Base-by-base conservation (phyloP, 2,113 vertebrate genomes). In the Chaetodon auriga region DNA sequence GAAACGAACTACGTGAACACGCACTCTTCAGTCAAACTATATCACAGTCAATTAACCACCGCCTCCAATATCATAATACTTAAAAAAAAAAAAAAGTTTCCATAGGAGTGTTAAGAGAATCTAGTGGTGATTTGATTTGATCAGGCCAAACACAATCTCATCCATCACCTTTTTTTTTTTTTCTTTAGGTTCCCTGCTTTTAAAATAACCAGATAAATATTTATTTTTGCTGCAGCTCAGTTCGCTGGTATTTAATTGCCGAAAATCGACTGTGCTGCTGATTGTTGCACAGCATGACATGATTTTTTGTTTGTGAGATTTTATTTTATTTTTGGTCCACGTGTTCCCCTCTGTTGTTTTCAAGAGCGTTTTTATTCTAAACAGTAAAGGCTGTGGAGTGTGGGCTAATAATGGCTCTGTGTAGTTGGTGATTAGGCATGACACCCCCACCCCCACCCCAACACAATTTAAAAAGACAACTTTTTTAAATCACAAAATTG, bases 261-360 rank as follows among this genome's bases (percentile, higher is more conserved):
- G n/a, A 64, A 87, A 91, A 80, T 90, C 55, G 69, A 87, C 86
- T 81, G 69, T 80, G 78, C 81, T 73, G 53, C 75, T 90, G 91
- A 91, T 92, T 92, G 89, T 87, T 81, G 80, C 87, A 80, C 86
- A 87, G 88, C 90, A 46, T 88, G 88, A 80, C 45, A 8, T 66
- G 25, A 25, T 57, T 57, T 57, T 55, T 30, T 80, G 46, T 76
- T 73, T 75, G 12, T 51, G 41, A 74, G 54, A 63, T 60, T 88
- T 85, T 79, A 48, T 80, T 79, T 88, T 70, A 58, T 89, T 87
- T 86, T 62, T 68, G n/a, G 30, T 55, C 23, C 12, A 43, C 1
- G n/a, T 74, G 30, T 80, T 79, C 78, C 23, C 74, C 54, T 70
- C 25, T 68, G 58, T 71, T 81, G 12, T 82, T 72, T 83, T 75